Percentiles rank a stretch among this genome's conserved stretches.
These are phyloP conservation scores for Vimba vimba DNA, from an alignment of 2,113 vertebrate species.

Conservation along the genomic window DNA sequence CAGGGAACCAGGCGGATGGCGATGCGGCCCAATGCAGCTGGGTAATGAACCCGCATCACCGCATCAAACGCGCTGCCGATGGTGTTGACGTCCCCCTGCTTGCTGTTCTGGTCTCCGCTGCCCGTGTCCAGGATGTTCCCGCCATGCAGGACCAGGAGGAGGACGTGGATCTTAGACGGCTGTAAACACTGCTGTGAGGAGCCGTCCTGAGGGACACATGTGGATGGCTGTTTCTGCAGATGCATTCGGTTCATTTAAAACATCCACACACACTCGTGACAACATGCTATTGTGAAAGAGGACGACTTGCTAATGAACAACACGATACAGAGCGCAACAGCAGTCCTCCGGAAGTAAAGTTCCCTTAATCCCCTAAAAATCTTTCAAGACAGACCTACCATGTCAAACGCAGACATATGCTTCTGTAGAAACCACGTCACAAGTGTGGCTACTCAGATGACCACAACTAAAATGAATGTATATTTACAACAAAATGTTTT, in stretches of 20 bases:
- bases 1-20: slow-evolving; percentile 94
- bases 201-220: slow-evolving; percentile 40
- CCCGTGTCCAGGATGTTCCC: slow-evolving; percentile 97
- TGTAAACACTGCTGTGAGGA: slow-evolving; percentile 52
- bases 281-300: neutral
- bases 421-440: neutral
- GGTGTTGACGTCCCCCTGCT: slow-evolving; percentile 95
- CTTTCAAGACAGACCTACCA: neutral
- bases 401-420: neutral
- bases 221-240: neutral
- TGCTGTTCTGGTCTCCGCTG: slow-evolving; percentile 91
- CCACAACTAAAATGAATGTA: neutral
- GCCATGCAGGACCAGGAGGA: slow-evolving; percentile 89
- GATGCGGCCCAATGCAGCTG: slow-evolving; percentile 88
- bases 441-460: neutral
- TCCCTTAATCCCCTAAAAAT: neutral
- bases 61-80: slow-evolving; percentile 89
- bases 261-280: slow-evolving; percentile 12
- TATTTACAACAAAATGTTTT: too few species aligned
- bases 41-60: slow-evolving; percentile 96
- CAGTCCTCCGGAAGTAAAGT: neutral
- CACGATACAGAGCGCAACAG: neutral
- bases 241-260: neutral
- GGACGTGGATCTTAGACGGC: slow-evolving; percentile 56
- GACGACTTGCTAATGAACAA: neutral